These are phyloP conservation scores for Heliconius hortense DNA, from an alignment of 2,888 invertebrate genomes.

Conservation along the genomic window DNA sequence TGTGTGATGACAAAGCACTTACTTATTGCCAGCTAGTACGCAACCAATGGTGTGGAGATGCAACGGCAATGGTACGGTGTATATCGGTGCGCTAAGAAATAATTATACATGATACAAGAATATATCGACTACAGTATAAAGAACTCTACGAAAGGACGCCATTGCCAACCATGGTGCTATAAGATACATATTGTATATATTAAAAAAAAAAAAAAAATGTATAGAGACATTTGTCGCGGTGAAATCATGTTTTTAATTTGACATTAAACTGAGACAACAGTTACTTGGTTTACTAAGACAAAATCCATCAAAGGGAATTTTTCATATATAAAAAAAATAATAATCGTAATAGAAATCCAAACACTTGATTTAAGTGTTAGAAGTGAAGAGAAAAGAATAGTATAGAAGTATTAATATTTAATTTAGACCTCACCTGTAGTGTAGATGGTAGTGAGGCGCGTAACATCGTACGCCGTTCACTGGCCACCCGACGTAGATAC, in stretches of 20 bases:
- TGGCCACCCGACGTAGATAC: neutral
- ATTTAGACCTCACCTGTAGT: conserved; percentile 8
- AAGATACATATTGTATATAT: neutral
- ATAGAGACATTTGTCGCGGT: conserved; percentile 1
- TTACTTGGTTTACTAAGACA: neutral
- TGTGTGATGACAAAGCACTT: conserved; percentile 11
- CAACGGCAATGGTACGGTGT: conserved; percentile 2
- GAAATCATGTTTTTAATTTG: neutral
- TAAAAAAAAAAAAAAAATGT: neutral
- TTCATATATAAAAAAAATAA: neutral
- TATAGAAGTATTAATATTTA: neutral
- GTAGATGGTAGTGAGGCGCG: neutral
- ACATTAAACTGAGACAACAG: neutral
- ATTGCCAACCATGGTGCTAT: neutral
- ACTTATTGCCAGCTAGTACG: neutral
- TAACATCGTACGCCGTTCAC: conserved; percentile 6
- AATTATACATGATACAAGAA: conserved; percentile 6
- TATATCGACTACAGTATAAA: neutral
- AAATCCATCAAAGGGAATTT: neutral
- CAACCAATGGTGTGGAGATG: neutral
- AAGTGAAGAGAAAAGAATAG: neutral
- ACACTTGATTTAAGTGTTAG: neutral
- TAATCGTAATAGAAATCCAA: neutral
- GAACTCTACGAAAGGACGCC: neutral
- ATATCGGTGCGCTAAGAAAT: conserved; percentile 15